Percentiles rank a stretch among this genome's conserved stretches.
Conservation (phyloP, 1,140 invertebrate genomes). For the Diorhabda sublineata region DNA sequence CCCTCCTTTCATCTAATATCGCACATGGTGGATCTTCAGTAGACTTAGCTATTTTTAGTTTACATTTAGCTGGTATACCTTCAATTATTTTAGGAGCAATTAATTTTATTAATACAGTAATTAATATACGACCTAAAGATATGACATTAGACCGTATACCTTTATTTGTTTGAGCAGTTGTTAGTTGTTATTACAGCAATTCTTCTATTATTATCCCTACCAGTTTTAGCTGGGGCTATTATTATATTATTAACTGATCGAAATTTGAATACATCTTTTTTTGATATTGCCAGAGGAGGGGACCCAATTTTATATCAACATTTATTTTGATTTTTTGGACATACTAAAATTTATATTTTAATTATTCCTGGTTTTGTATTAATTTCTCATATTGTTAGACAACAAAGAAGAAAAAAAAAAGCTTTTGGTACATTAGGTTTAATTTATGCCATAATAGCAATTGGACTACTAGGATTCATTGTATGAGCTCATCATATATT, state of each 20-base stretch:
- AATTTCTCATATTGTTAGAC: constrained; percentile 61
- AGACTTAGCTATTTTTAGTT: too few species aligned
- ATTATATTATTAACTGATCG: constrained; percentile 68
- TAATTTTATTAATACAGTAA: too few species aligned
- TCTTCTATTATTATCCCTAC: too few species aligned
- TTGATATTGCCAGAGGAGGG: constrained; percentile 61
- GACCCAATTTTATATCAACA: constrained; percentile 72
- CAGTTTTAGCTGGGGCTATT: constrained; percentile 43
- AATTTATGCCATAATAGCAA: constrained; percentile 59
- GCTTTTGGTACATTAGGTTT: constrained; percentile 57
- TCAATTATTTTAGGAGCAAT: too few species aligned
- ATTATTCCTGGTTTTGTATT: constrained; percentile 62
- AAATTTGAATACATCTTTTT: constrained; percentile 68
- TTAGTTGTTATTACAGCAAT: too few species aligned
- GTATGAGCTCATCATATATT: constrained; percentile 70
- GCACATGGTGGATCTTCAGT: too few species aligned
- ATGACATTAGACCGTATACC: too few species aligned
- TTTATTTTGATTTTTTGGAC: constrained; percentile 76
- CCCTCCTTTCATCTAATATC: too few species aligned
- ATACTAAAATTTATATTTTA: constrained; percentile 74
- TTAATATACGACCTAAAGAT: too few species aligned
- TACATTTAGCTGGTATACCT: too few species aligned
- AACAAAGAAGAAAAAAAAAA: constrained; percentile 58
- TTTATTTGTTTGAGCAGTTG: too few species aligned
- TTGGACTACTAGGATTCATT: constrained; percentile 64